These are phyloP conservation scores for Drosophila melanogaster DNA, from an alignment of 1,140 invertebrate species.

Conservation along the genomic window DNA sequence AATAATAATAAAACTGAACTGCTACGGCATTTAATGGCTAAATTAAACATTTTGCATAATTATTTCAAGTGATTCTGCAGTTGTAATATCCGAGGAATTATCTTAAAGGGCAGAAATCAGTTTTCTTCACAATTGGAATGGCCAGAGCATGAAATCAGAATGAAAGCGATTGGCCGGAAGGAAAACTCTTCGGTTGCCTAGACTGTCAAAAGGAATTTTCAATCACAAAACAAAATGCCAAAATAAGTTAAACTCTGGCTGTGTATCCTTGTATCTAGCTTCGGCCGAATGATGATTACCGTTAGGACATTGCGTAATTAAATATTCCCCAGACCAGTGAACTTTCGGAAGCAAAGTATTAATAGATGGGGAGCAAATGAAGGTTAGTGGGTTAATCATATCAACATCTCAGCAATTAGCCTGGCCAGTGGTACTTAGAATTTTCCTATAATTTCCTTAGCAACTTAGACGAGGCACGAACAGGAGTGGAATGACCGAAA, in stretches of 20 bases:
- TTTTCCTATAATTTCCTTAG: not conserved
- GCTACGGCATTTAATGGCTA: constrained; percentile 28
- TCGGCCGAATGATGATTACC: constrained; percentile 40
- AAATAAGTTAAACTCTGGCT: constrained; percentile 75
- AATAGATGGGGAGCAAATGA: constrained; percentile 2
- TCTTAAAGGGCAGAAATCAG: constrained; percentile 29
- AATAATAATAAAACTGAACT: constrained; percentile 48
- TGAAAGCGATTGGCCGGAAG: constrained; percentile 39
- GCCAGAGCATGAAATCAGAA: constrained; percentile 61
- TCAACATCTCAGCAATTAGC: constrained; percentile 24
- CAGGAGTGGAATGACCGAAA: not conserved
- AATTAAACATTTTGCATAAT: constrained; percentile 59
- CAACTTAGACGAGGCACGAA: not conserved
- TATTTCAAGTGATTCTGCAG: constrained; percentile 33
- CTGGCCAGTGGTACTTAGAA: not conserved
- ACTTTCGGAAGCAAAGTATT: constrained; percentile 26
- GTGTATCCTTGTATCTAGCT: constrained; percentile 8
- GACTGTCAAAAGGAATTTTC: constrained; percentile 70
- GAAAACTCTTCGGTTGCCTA: constrained; percentile 16
- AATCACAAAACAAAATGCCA: constrained; percentile 65
- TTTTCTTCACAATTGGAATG: constrained; percentile 22
- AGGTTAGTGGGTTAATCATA: constrained; percentile 43
- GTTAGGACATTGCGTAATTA: constrained; percentile 50
- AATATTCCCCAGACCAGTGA: constrained; percentile 55
- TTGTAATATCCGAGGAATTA: constrained; percentile 35